These are phyloP conservation scores for Pheosia tremula DNA, from an alignment of 2,888 invertebrate species.

Conservation along the genomic window DNA sequence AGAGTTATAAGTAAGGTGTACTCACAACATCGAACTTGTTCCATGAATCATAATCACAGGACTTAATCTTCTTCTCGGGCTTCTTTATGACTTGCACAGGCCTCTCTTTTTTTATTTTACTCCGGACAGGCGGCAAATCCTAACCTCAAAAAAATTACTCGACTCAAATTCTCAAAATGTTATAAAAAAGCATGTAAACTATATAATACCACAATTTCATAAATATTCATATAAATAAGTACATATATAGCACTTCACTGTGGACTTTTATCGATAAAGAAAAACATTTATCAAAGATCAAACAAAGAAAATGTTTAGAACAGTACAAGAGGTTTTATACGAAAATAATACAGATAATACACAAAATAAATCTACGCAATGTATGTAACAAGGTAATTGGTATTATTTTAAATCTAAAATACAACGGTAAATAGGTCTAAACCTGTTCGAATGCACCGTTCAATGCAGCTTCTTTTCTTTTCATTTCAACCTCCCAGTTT, in stretches of 20 bases:
- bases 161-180: conserved; percentile 3
- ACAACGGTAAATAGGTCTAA: conserved; percentile 55
- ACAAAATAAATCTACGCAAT: background rate
- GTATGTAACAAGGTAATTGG: conserved; percentile 11
- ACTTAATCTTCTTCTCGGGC: conserved; percentile 78
- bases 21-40: conserved; percentile 91
- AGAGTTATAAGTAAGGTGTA: conserved; percentile 13
- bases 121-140: conserved; percentile 82
- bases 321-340: background rate
- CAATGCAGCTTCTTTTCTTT: conserved; percentile 87
- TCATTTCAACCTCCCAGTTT: conserved; percentile 90
- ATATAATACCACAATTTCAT: background rate
- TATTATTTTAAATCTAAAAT: conserved; percentile 27
- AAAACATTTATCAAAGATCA: background rate
- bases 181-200: background rate
- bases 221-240: background rate
- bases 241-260: background rate
- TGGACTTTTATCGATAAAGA: background rate
- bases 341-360: background rate
- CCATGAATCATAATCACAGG: conserved; percentile 89
- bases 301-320: background rate
- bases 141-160: conserved; percentile 45
- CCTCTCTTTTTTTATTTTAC: conserved; percentile 73
- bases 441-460: conserved; percentile 79
- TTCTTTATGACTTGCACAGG: conserved; percentile 57